These are phyloP conservation scores for Aphelenchoides bicaudatus DNA, from an alignment of 2,888 invertebrate genomes.

Conservation along the genomic window DNA sequence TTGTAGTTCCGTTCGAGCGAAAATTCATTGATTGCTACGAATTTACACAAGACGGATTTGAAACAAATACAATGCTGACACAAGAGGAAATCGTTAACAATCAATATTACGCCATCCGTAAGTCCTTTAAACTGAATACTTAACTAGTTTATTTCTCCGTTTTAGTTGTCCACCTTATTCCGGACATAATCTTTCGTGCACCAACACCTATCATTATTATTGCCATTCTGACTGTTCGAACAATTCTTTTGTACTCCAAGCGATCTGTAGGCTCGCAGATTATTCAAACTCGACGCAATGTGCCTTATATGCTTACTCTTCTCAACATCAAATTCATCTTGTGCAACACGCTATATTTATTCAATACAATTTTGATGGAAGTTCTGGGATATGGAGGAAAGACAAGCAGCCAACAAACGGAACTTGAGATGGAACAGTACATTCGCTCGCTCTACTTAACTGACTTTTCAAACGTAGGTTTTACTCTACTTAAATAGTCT, in stretches of 20 bases:
- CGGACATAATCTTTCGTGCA: conserved; percentile 57
- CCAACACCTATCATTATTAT: conserved; percentile 55
- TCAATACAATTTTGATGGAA: conserved; percentile 57
- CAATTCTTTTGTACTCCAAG: conserved; percentile 48
- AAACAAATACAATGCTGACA: conserved; percentile 46
- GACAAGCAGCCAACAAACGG: conserved; percentile 39
- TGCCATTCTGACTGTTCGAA: conserved; percentile 51
- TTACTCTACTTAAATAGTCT: conserved; percentile 12
- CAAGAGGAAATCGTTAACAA: conserved; percentile 43
- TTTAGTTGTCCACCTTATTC: conserved; percentile 57
- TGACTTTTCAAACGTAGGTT: conserved; percentile 51
- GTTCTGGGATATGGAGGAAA: conserved; percentile 51
- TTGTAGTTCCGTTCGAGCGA: conserved; percentile 53
- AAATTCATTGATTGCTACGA: conserved; percentile 51
- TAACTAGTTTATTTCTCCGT: conserved; percentile 15
- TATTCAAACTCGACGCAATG: conserved; percentile 33
- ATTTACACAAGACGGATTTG: conserved; percentile 33
- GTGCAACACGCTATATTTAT: conserved; percentile 59
- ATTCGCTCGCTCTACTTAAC: conserved; percentile 45
- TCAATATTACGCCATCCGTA: conserved; percentile 38
- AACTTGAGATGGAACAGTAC: conserved; percentile 43
- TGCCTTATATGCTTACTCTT: conserved; percentile 42
- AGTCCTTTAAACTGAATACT: conserved; percentile 19
- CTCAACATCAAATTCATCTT: conserved; percentile 57
- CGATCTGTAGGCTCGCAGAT: conserved; percentile 41